A percentile compares a stretch with the other conserved stretches of the same genome.
Evolutionary conservation across 2,888 invertebrate genomes (phyloP).

Genomic region (Pasiphila rectangulata): DNA sequence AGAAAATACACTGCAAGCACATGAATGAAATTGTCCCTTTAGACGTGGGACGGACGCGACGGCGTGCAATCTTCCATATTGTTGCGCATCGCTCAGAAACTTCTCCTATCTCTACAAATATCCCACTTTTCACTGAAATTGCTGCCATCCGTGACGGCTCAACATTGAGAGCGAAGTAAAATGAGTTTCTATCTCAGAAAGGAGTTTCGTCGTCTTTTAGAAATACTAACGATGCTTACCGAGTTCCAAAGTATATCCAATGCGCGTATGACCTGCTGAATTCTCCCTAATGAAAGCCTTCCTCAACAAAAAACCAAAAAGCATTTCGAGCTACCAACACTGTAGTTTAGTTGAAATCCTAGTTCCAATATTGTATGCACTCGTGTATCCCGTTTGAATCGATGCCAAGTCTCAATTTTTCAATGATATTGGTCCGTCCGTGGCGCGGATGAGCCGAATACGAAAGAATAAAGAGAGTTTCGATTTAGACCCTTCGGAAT

Average conservation of each 20-base stretch:
- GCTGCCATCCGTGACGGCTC: not conserved
- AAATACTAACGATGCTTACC: not conserved
- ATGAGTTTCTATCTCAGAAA: not conserved
- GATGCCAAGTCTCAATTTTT: conserved; percentile 34
- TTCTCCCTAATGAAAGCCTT: not conserved
- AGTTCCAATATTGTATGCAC: conserved; percentile 14
- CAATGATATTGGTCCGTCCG: conserved; percentile 28
- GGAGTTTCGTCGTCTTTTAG: not conserved
- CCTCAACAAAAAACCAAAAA: not conserved
- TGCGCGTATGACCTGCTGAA: not conserved
- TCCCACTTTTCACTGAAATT: conserved; percentile 1
- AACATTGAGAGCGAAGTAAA: not conserved
- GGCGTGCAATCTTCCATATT: conserved; percentile 20
- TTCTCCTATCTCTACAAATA: not conserved
- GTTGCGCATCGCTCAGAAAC: conserved; percentile 10
- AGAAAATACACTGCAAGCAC: not conserved
- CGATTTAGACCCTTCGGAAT: conserved; percentile 21
- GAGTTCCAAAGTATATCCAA: not conserved
- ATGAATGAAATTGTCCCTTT: conserved; percentile 1
- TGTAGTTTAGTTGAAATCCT: conserved; percentile 1
- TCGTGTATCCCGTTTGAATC: conserved; percentile 28
- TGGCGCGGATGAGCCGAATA: conserved; percentile 14
- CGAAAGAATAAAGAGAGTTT: conserved; percentile 24
- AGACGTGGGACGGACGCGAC: conserved; percentile 3
- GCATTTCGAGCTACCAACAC: not conserved